Base-by-base conservation (phyloP, 2,797 vertebrate genomes). In the Borostomias antarcticus region DNA sequence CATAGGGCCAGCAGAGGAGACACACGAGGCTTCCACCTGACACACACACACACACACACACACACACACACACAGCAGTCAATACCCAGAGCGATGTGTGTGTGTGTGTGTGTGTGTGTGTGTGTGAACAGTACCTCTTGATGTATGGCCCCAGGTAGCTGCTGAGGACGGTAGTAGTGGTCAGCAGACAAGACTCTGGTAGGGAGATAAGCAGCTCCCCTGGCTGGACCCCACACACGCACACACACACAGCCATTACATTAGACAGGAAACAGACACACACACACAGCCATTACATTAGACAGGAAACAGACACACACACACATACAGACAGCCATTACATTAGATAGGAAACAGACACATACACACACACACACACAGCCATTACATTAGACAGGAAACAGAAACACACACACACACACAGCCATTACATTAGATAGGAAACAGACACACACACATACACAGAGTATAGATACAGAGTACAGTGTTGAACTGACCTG, bases 151-250 rank as follows among this genome's bases (percentile, higher is more conserved):
- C 95, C 79, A 99, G 69, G 84, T 88, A 89, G 86, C 96, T 96
- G 62, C 64, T 68, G n/a, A 97, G 93, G 54, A 98, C 95, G 0
- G 93, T 93, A 8, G 78, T 78, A 0, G 95, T 94, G 54, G 96
- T 98, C 68, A 99, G 89, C 65, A 99, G 92, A 82, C 96, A 99
- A 3, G 88, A 92, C 84, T 95, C 92, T 0, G 96, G 96, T 78
- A 99, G 81, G 0, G 95, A 95, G 74, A 99, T 92, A 15, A 99
- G 21, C 79, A 92, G 43, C 63, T 94, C 88, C 2, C 92, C 82
- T 72, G 76, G 89, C 91, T 97, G 87, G 61, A 0, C 76, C n/a
- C n/a, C n/a, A n/a, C n/a, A n/a, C n/a, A n/a, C n/a, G n/a, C n/a
- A n/a, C n/a, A n/a, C n/a, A n/a, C n/a, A n/a, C 25, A 66, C 1